Base-by-base conservation (phyloP, 2,888 invertebrate genomes). In the Cordylochernes scorpioides region DNA sequence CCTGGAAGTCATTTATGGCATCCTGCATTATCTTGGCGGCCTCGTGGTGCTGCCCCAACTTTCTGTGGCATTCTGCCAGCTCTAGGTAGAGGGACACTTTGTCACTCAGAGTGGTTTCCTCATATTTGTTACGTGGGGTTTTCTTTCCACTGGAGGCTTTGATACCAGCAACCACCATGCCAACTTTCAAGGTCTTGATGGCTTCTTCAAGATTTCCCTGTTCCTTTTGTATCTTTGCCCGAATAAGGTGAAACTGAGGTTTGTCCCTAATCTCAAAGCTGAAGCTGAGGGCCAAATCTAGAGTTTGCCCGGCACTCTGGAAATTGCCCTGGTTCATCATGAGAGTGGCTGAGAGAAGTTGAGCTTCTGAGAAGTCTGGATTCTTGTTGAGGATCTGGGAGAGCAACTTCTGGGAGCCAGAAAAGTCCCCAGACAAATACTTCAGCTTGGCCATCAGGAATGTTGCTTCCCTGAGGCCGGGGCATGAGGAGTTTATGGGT, bases 261-360 rank as follows among this genome's bases (percentile, higher is more conserved):
- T 75, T 72, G 35, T 88, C 84, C 39, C 86, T 60, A 1, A 91
- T 55, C 56, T 75, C 71, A 49, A 94, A 88, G 52, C 88, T 78
- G 47, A 75, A 73, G 46, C 84, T 84, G 9, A 91, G 57, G 32
- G 78, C 82, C 39, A 74, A 65, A 55, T 91, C 88, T 25, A 94
- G 57, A 31, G 69, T 70, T 49, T 82, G 78, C 8, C 71, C 64
- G 0, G 88, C 88, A 46, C 71, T 64, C 12, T 69, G 63, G 44
- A 64, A 74, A 42, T 58, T 54, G 31, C 51, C 50, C 44, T 58
- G 54, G 32, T 52, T 46, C 5, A 80, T 62, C 40, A 73, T 67
- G 29, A 84, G 73, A 52, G 77, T 71, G 2, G 43, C 42, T 30
- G 38, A 32, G 5, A 42, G 26, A 7, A 43, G 33, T 9, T 35